These are phyloP conservation scores for Resseliella maxima DNA, from an alignment of 2,888 invertebrate genomes.

Conservation along the genomic window DNA sequence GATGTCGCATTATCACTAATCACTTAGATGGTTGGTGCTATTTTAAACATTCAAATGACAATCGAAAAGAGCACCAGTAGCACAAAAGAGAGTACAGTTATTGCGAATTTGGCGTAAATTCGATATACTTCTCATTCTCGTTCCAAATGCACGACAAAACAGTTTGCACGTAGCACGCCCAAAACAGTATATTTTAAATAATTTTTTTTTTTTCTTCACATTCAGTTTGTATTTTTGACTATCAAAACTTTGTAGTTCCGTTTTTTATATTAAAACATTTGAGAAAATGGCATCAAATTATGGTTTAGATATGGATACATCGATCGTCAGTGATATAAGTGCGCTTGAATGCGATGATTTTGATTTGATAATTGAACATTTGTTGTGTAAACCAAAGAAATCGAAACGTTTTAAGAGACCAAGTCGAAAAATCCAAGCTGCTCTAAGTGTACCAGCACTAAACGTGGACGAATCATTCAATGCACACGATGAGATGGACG, in stretches of 20 bases:
- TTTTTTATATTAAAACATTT: no score
- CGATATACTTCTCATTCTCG: neutral
- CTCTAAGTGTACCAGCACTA: slow-evolving; percentile 4
- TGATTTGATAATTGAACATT: slow-evolving; percentile 46
- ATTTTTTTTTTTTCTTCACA: neutral
- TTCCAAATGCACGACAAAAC: neutral
- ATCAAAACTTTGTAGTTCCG: neutral
- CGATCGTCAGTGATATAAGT: slow-evolving; percentile 42
- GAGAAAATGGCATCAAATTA: slow-evolving; percentile 16
- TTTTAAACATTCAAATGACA: neutral
- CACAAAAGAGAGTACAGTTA: neutral
- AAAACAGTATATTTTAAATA: neutral
- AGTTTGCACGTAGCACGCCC: neutral
- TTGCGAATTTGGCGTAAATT: neutral
- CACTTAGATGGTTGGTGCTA: neutral
- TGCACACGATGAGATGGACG: slow-evolving; percentile 7
- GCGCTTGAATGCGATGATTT: slow-evolving; percentile 32
- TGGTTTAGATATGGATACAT: neutral
- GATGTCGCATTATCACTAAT: neutral
- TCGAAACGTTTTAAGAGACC: neutral
- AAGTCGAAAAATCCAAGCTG: slow-evolving; percentile 48
- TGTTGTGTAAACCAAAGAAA: slow-evolving; percentile 2
- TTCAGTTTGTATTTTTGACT: neutral
- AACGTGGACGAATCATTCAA: neutral
- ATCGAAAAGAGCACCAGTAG: neutral